Conservation (phyloP, 2,797 vertebrate genomes). For the Poecilia velifera region DNA sequence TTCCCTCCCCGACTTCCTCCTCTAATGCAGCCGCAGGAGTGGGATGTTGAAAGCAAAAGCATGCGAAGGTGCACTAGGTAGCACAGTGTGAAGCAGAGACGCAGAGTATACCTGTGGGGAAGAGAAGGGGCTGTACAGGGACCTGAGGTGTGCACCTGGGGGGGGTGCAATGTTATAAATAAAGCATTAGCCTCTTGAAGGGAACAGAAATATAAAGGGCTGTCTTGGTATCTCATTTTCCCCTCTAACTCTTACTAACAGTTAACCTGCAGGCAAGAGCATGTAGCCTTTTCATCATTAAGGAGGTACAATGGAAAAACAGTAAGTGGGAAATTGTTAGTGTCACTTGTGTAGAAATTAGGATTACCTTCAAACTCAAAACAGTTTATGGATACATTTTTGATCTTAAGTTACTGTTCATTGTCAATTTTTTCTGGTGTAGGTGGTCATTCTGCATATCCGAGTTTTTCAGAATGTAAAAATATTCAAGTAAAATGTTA, state of each 20-base stretch:
- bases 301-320: slow-evolving; percentile 66
- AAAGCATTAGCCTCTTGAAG: slow-evolving; percentile 83
- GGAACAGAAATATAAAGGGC: slow-evolving; percentile 78
- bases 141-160: slow-evolving; percentile 79
- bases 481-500: not conserved
- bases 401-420: slow-evolving; percentile 4
- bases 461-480: not conserved
- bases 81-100: slow-evolving; percentile 64
- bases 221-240: slow-evolving; percentile 74
- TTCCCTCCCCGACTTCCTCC: slow-evolving; percentile 71
- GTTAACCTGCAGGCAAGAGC: slow-evolving; percentile 77
- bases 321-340: slow-evolving; percentile 61
- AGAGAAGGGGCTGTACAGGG: slow-evolving; percentile 74
- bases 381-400: slow-evolving; percentile 30
- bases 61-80: slow-evolving; percentile 77
- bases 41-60: slow-evolving; percentile 80
- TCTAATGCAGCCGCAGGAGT: slow-evolving; percentile 75
- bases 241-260: slow-evolving; percentile 77
- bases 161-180: slow-evolving; percentile 82
- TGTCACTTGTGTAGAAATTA: slow-evolving; percentile 49
- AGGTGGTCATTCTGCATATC: not conserved
- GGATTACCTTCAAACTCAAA: slow-evolving; percentile 17
- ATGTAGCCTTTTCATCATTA: slow-evolving; percentile 72
- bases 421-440: not conserved
- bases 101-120: slow-evolving; percentile 74